These are phyloP conservation scores for Eristalis intricaria DNA, from an alignment of 2,888 invertebrate genomes.

Conservation along the genomic window DNA sequence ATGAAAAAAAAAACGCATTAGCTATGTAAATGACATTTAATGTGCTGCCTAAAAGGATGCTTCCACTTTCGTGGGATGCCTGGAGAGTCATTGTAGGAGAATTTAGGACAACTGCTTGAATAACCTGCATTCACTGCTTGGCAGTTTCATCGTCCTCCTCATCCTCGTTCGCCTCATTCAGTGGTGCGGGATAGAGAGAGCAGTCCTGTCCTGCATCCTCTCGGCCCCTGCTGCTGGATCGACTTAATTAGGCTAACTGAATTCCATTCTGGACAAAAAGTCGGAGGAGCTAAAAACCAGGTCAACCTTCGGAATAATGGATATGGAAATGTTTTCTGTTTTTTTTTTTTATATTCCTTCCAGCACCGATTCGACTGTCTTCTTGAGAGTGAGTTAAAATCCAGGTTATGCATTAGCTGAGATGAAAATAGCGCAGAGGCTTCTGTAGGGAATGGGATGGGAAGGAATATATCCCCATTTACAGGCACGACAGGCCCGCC, in stretches of 20 bases:
- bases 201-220: background rate
- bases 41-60: constrained; percentile 31
- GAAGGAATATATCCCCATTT: no score
- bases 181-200: background rate
- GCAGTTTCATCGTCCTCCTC: background rate
- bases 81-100: background rate
- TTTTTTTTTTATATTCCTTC: no score
- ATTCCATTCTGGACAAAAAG: background rate
- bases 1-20: constrained; percentile 14
- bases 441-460: background rate
- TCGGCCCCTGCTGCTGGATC: background rate
- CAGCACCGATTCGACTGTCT: background rate
- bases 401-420: constrained; percentile 17
- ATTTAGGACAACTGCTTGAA: constrained; percentile 31
- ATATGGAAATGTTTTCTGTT: background rate
- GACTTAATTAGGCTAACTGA: constrained; percentile 43
- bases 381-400: background rate
- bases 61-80: background rate
- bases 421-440: background rate
- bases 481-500: no score
- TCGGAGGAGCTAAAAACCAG: constrained; percentile 4
- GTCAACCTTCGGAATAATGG: constrained; percentile 25
- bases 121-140: background rate
- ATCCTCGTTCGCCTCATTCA: background rate
- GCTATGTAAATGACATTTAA: constrained; percentile 38